These are phyloP conservation scores for Pelodytes ibericus DNA, from an alignment of 2,797 vertebrate species.

Conservation along the genomic window DNA sequence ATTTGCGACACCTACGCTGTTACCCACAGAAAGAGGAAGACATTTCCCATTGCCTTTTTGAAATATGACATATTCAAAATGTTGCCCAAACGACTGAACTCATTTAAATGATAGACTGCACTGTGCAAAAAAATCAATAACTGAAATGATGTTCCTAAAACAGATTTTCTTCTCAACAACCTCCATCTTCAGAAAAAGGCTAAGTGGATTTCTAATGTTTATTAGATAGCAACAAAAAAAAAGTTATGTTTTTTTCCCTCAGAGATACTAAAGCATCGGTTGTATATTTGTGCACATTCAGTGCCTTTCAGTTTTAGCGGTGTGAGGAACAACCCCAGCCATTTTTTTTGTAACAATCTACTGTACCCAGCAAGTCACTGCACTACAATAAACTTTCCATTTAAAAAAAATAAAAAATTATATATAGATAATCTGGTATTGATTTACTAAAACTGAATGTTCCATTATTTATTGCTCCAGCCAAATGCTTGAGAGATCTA, in stretches of 20 bases:
- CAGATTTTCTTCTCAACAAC: conserved; percentile 15
- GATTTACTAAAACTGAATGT: too few species aligned
- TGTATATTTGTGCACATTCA: conserved; percentile 1
- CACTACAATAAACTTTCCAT: too few species aligned
- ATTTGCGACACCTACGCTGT: background rate
- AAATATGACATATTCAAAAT: conserved; percentile 3
- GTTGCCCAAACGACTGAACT: conserved; percentile 2
- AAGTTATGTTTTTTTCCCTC: background rate
- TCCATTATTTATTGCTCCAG: background rate
- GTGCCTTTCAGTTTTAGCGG: too few species aligned
- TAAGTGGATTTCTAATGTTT: conserved; percentile 21
- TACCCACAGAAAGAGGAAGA: conserved; percentile 5
- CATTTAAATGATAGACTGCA: conserved; percentile 31
- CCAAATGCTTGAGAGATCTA: background rate
- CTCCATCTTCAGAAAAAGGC: conserved; percentile 12
- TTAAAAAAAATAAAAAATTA: background rate
- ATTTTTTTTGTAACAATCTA: too few species aligned
- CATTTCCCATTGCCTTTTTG: background rate
- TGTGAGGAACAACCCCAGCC: too few species aligned
- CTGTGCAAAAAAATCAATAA: conserved; percentile 24
- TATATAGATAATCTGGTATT: too few species aligned
- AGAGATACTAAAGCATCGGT: background rate
- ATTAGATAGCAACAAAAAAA: conserved; percentile 2
- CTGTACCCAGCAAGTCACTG: too few species aligned
- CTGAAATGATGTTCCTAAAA: conserved; percentile 16